phyloP scores from a whole-genome alignment of 2,888 invertebrate genomes.

The Laothoe populi region DNA sequence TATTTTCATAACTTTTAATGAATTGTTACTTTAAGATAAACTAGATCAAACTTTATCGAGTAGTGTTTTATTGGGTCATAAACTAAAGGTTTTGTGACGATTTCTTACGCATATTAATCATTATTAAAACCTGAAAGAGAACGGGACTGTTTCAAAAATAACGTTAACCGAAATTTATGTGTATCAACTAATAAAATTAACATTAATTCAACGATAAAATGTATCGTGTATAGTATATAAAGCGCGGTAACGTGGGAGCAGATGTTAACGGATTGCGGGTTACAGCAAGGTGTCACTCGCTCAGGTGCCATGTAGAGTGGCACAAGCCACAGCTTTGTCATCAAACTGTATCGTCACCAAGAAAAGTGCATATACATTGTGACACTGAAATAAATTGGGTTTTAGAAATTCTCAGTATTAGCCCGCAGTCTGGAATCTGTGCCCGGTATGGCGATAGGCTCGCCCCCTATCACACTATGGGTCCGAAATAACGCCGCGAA shows the following conservation, averaged over 20 bases:
- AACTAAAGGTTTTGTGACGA: not conserved
- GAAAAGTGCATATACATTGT: conserved; percentile 32
- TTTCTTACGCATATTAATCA: not conserved
- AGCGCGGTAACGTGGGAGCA: conserved; percentile 48
- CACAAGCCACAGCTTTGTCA: conserved; percentile 76
- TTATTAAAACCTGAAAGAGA: not conserved
- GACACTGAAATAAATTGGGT: too few species aligned
- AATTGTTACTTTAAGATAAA: too few species aligned
- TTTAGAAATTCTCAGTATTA: too few species aligned
- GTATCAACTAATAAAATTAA: conserved; percentile 16
- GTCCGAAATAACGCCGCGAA: too few species aligned
- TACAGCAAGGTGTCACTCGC: conserved; percentile 71
- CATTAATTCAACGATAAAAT: conserved; percentile 20
- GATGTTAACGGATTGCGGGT: conserved; percentile 72
- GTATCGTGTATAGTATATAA: conserved; percentile 21
- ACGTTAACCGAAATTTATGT: not conserved
- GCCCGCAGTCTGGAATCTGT: too few species aligned
- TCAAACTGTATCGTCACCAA: conserved; percentile 49
- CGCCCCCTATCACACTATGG: too few species aligned
- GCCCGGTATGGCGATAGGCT: too few species aligned
- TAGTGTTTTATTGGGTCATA: not conserved
- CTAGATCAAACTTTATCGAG: too few species aligned
- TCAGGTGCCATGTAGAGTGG: conserved; percentile 71
- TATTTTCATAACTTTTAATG: not conserved
- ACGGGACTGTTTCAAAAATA: not conserved